Percentiles rank a stretch among this genome's conserved stretches.
phyloP scores from a whole-genome alignment of 1,140 invertebrate genomes.

The Ostrea denselamellosa region DNA sequence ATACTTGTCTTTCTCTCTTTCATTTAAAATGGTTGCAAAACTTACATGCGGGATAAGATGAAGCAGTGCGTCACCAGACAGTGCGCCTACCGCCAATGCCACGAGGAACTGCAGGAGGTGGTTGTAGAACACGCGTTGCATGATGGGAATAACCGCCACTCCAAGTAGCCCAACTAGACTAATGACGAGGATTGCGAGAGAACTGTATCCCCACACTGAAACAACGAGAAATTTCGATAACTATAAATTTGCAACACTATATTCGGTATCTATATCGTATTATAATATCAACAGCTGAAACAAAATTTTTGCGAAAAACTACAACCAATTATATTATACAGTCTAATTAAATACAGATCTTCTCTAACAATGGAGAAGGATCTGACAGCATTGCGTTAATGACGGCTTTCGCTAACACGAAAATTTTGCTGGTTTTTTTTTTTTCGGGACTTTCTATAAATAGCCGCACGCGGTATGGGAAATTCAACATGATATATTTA shows the following conservation, averaged over 20 bases:
- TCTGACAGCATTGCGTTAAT: too few relatives aligned
- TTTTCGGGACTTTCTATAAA: too few relatives aligned
- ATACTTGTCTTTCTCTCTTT: too few relatives aligned
- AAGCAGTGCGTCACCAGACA: constrained; percentile 93
- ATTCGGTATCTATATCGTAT: too few relatives aligned
- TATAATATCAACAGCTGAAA: neutral
- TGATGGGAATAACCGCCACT: constrained; percentile 91
- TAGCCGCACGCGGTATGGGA: too few relatives aligned
- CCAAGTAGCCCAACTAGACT: constrained; percentile 90
- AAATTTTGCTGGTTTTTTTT: too few relatives aligned
- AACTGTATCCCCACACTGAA: constrained; percentile 89
- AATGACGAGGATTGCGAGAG: constrained; percentile 88
- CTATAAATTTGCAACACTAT: neutral
- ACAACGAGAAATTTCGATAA: constrained; percentile 57
- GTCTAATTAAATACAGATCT: too few relatives aligned
- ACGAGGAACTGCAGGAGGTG: constrained; percentile 94
- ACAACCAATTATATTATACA: too few relatives aligned
- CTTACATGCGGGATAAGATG: constrained; percentile 93
- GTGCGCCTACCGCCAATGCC: constrained; percentile 92
- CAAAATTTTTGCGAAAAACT: neutral
- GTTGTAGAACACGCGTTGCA: constrained; percentile 93
- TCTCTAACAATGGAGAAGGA: too few relatives aligned
- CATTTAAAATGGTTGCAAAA: neutral
- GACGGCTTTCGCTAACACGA: too few relatives aligned
- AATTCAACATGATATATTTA: too few relatives aligned